Evolutionary conservation across 2,113 vertebrate species (phyloP).

Genomic region (Indicator maculatus): DNA sequence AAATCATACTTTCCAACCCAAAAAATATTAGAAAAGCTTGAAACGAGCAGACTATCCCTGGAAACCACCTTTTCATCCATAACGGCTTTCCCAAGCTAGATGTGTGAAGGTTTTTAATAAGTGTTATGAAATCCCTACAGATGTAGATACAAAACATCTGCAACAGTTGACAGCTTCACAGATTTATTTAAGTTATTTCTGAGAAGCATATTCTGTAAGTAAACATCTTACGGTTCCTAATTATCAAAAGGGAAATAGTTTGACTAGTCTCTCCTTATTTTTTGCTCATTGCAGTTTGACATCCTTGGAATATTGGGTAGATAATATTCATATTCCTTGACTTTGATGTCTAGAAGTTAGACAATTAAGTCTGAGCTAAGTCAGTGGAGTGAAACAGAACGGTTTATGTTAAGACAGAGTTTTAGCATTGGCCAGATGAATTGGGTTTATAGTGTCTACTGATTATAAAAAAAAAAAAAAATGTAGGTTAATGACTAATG

Average conservation of each 20-base stretch:
- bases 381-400: conserved; percentile 29
- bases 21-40: background rate
- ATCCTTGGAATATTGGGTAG: background rate
- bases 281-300: conserved; percentile 28
- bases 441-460: background rate
- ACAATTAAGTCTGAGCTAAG: conserved; percentile 43
- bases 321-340: conserved; percentile 41
- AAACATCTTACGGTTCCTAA: conserved; percentile 32
- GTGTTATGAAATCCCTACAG: conserved; percentile 44
- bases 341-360: conserved; percentile 44
- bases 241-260: conserved; percentile 52
- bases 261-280: background rate
- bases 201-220: conserved; percentile 42
- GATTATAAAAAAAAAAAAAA: background rate
- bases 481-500: background rate
- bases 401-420: conserved; percentile 2
- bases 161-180: conserved; percentile 40
- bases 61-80: conserved; percentile 29
- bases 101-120: conserved; percentile 54
- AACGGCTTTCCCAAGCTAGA: conserved; percentile 33
- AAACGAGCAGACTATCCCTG: background rate
- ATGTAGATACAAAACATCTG: conserved; percentile 51
- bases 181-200: conserved; percentile 59
- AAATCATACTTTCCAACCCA: background rate
- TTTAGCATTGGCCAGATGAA: conserved; percentile 24